Evolutionary conservation across 2,797 vertebrate genomes (phyloP).

Genomic region (Syndactyla subalaris): DNA sequence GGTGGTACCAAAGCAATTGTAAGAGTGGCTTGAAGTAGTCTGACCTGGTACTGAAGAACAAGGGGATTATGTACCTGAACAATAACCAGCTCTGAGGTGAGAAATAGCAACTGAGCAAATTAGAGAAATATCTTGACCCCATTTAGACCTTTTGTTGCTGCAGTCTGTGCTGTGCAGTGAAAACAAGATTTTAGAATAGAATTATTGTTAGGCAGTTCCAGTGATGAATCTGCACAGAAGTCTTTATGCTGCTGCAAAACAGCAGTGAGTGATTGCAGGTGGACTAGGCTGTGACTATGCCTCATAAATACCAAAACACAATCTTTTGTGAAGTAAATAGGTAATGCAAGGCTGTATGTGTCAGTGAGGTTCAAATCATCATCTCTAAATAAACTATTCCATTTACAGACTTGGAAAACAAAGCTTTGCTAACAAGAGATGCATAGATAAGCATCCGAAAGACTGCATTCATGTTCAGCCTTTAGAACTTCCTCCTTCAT

Average conservation of each 20-base stretch:
- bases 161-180: not conserved
- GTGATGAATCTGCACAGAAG: not conserved
- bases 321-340: not conserved
- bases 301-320: not conserved
- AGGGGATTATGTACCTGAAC: rapidly evolving
- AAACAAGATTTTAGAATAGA: not conserved
- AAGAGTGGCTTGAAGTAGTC: not conserved
- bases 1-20: not conserved
- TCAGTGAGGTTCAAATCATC: not conserved
- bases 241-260: not conserved
- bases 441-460: not conserved
- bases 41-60: not conserved
- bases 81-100: not conserved
- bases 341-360: not conserved
- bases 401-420: not conserved
- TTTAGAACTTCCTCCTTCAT: not conserved
- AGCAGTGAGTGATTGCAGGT: not conserved
- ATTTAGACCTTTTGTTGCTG: not conserved
- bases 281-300: not conserved
- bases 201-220: not conserved
- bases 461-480: not conserved
- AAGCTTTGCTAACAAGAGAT: not conserved
- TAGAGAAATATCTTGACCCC: not conserved
- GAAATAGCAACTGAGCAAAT: not conserved
- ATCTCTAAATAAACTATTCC: not conserved